Percentiles rank a stretch among this genome's conserved stretches.
Evolutionary conservation across 1,140 invertebrate species (phyloP).

Genomic region (Metaphire vulgaris): DNA sequence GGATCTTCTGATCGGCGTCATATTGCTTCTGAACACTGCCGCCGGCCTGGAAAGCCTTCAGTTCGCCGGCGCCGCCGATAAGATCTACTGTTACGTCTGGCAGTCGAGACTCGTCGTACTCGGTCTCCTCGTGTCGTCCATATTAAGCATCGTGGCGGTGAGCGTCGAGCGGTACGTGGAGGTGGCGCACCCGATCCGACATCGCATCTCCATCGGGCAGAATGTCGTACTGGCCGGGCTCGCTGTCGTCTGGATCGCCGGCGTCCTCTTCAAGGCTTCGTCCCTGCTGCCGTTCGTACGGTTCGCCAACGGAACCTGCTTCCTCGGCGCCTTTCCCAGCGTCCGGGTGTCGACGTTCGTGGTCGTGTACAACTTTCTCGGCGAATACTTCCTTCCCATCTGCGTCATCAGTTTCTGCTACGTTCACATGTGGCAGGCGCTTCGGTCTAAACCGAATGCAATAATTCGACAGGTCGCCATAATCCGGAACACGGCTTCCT

Average conservation of each 20-base stretch:
- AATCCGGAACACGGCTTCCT: background rate
- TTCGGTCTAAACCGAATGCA: background rate
- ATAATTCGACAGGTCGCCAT: too few relatives aligned
- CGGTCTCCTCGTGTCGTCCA: slow-evolving; percentile 19
- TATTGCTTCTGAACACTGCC: background rate
- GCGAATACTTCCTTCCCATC: slow-evolving; percentile 14
- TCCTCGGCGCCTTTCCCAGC: background rate
- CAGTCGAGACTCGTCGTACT: background rate
- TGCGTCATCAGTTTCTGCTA: slow-evolving; percentile 13
- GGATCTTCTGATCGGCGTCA: background rate
- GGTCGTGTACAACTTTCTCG: slow-evolving; percentile 3
- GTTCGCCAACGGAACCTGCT: slow-evolving; percentile 13
- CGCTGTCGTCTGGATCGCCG: slow-evolving; percentile 10
- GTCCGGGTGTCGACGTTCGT: background rate
- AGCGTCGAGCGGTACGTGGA: slow-evolving; percentile 21
- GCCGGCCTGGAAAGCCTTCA: background rate
- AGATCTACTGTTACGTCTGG: background rate
- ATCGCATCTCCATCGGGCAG: background rate
- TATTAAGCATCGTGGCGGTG: slow-evolving; percentile 15
- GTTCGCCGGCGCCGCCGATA: background rate
- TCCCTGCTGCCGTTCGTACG: background rate
- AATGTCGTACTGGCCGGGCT: background rate
- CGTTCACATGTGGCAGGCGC: slow-evolving; percentile 3
- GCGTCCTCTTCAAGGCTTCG: background rate
- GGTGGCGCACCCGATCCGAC: slow-evolving; percentile 19